These are phyloP conservation scores for Euproctis similis DNA, from an alignment of 2,888 invertebrate genomes.

Conservation along the genomic window DNA sequence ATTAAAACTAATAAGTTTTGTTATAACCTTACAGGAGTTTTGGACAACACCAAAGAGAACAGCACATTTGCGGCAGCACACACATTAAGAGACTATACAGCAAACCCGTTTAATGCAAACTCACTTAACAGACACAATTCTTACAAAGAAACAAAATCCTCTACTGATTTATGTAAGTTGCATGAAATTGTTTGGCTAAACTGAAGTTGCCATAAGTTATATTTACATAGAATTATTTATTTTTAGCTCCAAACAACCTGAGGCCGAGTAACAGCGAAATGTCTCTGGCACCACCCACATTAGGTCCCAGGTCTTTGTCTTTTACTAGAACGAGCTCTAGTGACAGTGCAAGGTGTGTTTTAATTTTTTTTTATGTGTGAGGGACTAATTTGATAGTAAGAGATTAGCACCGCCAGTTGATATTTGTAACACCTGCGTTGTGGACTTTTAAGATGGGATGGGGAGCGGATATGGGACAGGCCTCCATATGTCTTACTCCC, in stretches of 20 bases:
- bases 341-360: conserved; percentile 56
- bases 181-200: conserved; percentile 1
- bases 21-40: conserved; percentile 33
- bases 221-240: background rate
- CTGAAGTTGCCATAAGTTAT: background rate
- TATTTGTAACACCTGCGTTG: too few relatives aligned
- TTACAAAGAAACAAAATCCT: conserved; percentile 63
- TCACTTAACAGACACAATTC: conserved; percentile 67
- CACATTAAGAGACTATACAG: conserved; percentile 45
- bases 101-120: conserved; percentile 39
- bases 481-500: too few relatives aligned
- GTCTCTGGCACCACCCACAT: conserved; percentile 55
- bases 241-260: conserved; percentile 47
- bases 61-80: conserved; percentile 37
- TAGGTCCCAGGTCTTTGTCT: conserved; percentile 64
- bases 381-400: too few relatives aligned
- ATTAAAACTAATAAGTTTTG: background rate
- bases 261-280: conserved; percentile 65
- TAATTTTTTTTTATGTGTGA: too few relatives aligned
- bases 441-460: too few relatives aligned
- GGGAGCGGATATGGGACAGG: too few relatives aligned
- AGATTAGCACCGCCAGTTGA: too few relatives aligned
- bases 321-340: conserved; percentile 49
- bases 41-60: conserved; percentile 53
- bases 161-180: conserved; percentile 53